Percentiles rank a stretch among this genome's conserved stretches.
Conservation (phyloP, 2,797 vertebrate genomes). For the Hoplostethus mediterraneus region DNA sequence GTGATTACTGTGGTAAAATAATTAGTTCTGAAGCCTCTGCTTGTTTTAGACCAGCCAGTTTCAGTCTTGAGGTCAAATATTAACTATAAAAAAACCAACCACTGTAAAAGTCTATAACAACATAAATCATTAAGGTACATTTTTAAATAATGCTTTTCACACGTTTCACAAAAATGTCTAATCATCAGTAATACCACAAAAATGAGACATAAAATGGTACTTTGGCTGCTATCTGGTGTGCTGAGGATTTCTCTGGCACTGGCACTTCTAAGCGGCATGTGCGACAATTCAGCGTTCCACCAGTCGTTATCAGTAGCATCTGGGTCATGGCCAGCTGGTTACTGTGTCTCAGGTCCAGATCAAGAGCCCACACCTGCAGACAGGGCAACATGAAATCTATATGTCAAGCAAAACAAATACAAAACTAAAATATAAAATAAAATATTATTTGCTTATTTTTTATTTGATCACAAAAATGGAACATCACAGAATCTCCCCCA, state of each 20-base stretch:
- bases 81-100: constrained; percentile 8
- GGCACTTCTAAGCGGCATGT: constrained; percentile 82
- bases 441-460: no score
- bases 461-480: constrained; percentile 51
- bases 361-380: constrained; percentile 92
- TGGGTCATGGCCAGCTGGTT: constrained; percentile 93
- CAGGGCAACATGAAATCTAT: constrained; percentile 43
- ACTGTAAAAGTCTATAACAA: background rate
- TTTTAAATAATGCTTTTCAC: background rate
- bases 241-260: constrained; percentile 45
- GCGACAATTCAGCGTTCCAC: constrained; percentile 85
- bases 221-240: constrained; percentile 51
- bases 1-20: constrained; percentile 67
- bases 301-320: constrained; percentile 88
- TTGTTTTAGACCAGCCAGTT: constrained; percentile 38
- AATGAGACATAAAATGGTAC: constrained; percentile 46
- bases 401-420: background rate
- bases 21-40: constrained; percentile 57
- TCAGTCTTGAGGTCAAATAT: constrained; percentile 26
- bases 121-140: background rate
- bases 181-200: constrained; percentile 14
- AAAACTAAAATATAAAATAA: background rate
- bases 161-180: background rate
- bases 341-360: constrained; percentile 90
- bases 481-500: constrained; percentile 43